Percentiles rank a stretch among this genome's conserved stretches.
phyloP scores from a whole-genome alignment of 2,888 invertebrate species.

The Isoperla grammatica region DNA sequence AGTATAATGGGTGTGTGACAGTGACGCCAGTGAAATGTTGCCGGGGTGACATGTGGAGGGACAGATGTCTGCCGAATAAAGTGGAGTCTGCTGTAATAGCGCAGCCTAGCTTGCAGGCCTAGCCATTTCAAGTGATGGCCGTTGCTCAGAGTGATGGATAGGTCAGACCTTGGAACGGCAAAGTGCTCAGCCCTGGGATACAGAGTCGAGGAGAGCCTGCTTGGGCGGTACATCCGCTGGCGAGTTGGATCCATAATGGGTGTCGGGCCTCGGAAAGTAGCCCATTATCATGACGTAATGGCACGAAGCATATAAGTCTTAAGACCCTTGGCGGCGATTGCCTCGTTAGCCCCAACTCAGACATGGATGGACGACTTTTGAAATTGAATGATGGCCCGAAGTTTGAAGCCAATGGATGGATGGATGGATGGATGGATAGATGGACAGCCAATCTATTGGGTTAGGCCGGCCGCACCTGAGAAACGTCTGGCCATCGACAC shows the following conservation, averaged over 20 bases:
- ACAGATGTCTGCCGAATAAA: conserved; percentile 26
- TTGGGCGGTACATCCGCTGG: conserved; percentile 9
- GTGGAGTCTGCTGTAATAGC: conserved; percentile 21
- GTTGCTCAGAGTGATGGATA: conserved; percentile 21
- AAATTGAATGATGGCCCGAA: conserved; percentile 8
- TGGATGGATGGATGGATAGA: neutral
- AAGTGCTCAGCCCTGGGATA: conserved; percentile 18
- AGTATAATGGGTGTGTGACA: conserved; percentile 37
- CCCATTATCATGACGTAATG: conserved; percentile 17
- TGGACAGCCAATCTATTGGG: neutral
- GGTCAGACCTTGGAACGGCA: conserved; percentile 22
- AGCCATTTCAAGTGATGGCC: neutral
- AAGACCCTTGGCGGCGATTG: neutral
- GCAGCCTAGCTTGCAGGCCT: conserved; percentile 7
- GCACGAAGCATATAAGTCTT: neutral
- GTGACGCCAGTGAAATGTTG: conserved; percentile 28
- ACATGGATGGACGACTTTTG: conserved; percentile 1
- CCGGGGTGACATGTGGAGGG: conserved; percentile 27
- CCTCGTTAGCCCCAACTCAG: conserved; percentile 8
- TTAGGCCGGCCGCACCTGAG: too few relatives aligned
- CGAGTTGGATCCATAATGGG: conserved; percentile 4
- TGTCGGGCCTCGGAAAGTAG: conserved; percentile 10
- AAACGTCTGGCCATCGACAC: too few relatives aligned
- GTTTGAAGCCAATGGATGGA: neutral
- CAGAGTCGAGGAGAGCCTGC: conserved; percentile 2